Evolutionary conservation across 2,113 vertebrate species (phyloP), one percentile per base, ranked within the genome.

Genomic region (Elachura formosa): DNA sequence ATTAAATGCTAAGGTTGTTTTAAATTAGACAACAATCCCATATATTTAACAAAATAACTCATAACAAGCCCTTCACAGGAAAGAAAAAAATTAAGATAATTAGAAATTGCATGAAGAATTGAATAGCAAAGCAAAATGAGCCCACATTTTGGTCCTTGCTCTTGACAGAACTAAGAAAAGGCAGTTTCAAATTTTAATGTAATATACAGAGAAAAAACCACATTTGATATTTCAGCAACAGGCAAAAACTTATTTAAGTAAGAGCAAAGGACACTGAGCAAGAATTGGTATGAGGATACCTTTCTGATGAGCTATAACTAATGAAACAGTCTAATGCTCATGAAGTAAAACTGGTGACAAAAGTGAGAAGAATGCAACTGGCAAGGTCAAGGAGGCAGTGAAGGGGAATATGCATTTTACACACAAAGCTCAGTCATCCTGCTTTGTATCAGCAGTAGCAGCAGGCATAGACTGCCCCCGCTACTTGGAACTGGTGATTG

Each of bases 261-360:
- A 94, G 49, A 74, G 55, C 81, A 95, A 81, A 96, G 64, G 86
- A 89, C 71, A 94, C 4, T 92, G 81, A 88, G 41, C 21, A 82
- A 51, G 43, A 97, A 81, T 48, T 83, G 26, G 87, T 94, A 80
- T 67, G 90, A 92, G 96, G 92, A 78, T 95, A 84, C 62, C 77
- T 95, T 93, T 95, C 49, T 72, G 88, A 92, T 82, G 80, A 96
- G 54, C 95, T 86, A 88, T 94, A 95, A 96, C 63, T 93, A 95
- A 94, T 64, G 73, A 94, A 89, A 96, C 28, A 68, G 40, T 89
- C 87, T 89, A 85, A 81, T 51, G 73, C 23, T 91, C n/a, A 22
- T 67, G 82, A 95, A 94, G 55, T 3, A 28, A 92, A 92, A 84
- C 49, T 77, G 59, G 68, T 63, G 43, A 73, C 25, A 45, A 40